Evolutionary conservation across 1,140 invertebrate species (phyloP).

Genomic region (Drosophila tsacasi): DNA sequence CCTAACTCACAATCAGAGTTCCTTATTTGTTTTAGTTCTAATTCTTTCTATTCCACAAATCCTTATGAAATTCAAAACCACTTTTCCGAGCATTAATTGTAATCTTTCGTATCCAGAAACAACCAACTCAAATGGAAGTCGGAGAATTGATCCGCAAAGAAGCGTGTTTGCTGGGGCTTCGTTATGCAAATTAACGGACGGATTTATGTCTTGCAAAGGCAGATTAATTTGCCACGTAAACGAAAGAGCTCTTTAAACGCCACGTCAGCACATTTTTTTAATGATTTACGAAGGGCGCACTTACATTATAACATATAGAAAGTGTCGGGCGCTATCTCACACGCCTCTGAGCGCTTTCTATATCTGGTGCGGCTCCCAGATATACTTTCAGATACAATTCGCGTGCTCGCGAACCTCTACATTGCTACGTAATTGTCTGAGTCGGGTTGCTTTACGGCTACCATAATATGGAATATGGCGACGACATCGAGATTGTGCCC

Average conservation of each 20-base stretch:
- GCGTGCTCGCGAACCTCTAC: slow-evolving; percentile 1
- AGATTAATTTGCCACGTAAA: slow-evolving; percentile 21
- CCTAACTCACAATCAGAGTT: slow-evolving; percentile 14
- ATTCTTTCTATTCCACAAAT: not conserved
- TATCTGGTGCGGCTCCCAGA: slow-evolving; percentile 23
- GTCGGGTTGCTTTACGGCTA: slow-evolving; percentile 45
- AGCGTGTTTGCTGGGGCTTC: slow-evolving; percentile 22
- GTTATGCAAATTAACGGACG: slow-evolving; percentile 43
- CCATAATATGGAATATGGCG: slow-evolving; percentile 27
- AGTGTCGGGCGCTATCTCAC: slow-evolving; percentile 8
- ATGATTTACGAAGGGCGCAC: slow-evolving; percentile 46
- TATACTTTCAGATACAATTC: slow-evolving; percentile 18
- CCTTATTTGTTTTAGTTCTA: slow-evolving; percentile 4
- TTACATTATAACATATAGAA: slow-evolving; percentile 34
- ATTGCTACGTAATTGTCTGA: slow-evolving; percentile 29
- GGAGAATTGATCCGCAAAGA: slow-evolving; percentile 2
- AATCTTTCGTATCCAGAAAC: not conserved
- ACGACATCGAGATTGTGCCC: slow-evolving; percentile 8
- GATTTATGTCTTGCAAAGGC: slow-evolving; percentile 37
- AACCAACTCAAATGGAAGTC: not conserved
- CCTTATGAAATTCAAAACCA: slow-evolving; percentile 22
- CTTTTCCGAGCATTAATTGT: not conserved
- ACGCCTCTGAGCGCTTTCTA: slow-evolving; percentile 10
- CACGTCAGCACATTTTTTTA: slow-evolving; percentile 25
- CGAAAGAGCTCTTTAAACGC: slow-evolving; percentile 12